Evolutionary conservation across 2,797 vertebrate genomes (phyloP).

Genomic region (Sebastes cheni): DNA sequence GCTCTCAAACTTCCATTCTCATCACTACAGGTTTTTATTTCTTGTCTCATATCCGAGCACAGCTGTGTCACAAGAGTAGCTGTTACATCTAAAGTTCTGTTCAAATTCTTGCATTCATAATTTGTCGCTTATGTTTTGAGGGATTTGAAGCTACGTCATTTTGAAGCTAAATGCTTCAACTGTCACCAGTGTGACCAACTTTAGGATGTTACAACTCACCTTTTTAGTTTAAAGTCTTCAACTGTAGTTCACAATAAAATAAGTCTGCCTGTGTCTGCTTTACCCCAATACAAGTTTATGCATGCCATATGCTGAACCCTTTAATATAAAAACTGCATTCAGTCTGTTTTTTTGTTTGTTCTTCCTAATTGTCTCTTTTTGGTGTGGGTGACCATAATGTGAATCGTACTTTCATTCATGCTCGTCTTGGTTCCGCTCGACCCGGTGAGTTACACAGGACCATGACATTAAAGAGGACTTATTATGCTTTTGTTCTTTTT

Average conservation of each 20-base stretch:
- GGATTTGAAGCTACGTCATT: background rate
- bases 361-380: background rate
- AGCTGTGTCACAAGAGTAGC: background rate
- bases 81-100: background rate
- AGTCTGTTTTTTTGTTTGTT: background rate
- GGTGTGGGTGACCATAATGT: background rate
- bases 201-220: background rate
- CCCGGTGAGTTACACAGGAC: background rate
- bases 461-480: too few relatives aligned
- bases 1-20: background rate
- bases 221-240: too few relatives aligned
- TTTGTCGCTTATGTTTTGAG: background rate
- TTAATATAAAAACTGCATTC: background rate
- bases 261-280: background rate
- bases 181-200: background rate
- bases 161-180: background rate
- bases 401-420: background rate
- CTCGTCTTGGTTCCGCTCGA: background rate
- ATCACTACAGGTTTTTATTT: background rate
- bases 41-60: background rate
- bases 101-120: background rate
- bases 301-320: background rate
- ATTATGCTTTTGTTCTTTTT: too few relatives aligned
- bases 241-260: background rate
- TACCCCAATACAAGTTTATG: background rate